These are phyloP conservation scores for Anastrepha obliqua DNA, from an alignment of 1,140 invertebrate genomes.

Conservation along the genomic window DNA sequence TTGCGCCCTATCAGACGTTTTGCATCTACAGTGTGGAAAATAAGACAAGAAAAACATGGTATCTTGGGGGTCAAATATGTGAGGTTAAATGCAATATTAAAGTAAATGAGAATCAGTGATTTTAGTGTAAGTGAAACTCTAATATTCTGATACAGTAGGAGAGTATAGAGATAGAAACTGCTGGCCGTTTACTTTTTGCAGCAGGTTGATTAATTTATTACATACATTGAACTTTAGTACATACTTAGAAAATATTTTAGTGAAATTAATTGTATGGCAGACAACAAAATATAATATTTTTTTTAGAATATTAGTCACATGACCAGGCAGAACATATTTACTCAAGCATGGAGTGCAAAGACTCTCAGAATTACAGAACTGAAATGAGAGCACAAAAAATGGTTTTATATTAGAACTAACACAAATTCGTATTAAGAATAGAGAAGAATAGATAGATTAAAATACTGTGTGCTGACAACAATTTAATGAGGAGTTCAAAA, in stretches of 20 bases:
- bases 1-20: constrained; percentile 94
- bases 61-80: constrained; percentile 9
- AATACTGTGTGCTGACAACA: neutral
- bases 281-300: constrained; percentile 1
- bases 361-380: constrained; percentile 41
- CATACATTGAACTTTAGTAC: constrained; percentile 42
- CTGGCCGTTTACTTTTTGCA: neutral
- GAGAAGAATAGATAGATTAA: neutral
- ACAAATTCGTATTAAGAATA: neutral
- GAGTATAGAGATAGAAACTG: neutral
- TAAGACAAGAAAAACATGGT: constrained; percentile 58
- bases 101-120: neutral
- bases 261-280: constrained; percentile 2
- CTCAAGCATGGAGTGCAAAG: constrained; percentile 5
- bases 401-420: constrained; percentile 29
- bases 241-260: neutral
- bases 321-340: constrained; percentile 45
- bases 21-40: constrained; percentile 86
- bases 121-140: neutral
- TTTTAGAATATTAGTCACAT: constrained; percentile 27
- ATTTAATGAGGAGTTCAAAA: neutral
- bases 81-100: neutral
- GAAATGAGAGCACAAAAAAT: constrained; percentile 52
- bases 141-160: neutral
- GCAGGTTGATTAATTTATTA: constrained; percentile 35